Evolutionary conservation across 2,797 vertebrate genomes (phyloP), one percentile per base, ranked within the genome.

Genomic region (Apogon talboti): DNA sequence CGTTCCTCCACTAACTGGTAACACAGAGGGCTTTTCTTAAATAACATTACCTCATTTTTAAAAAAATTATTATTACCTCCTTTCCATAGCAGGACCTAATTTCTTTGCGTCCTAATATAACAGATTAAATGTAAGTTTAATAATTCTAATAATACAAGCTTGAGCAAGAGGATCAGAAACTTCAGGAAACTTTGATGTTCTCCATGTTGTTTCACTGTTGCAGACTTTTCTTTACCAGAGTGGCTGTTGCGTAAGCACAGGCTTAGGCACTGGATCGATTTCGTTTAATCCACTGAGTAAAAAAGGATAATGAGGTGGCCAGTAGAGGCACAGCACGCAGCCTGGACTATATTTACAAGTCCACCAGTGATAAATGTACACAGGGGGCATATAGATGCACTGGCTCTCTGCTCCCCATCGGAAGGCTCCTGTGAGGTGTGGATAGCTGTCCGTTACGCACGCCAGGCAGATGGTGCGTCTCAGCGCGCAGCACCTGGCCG

Each of bases 1-100:
- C 91, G 94, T 13, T 92, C 92, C 44, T 94, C 94, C 71, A 94
- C 93, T 66, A 92, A 93, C 92, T 96, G 95, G 95, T 96, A 95
- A 93, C 59, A 54, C 51, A 61, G 7, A 61, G 30, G n/a, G 38
- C 44, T 71, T 15, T 41, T 71, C 33, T 43, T 42, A 1, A 24
- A 24, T 37, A 14, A 55, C 30, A 16, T 1, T 50, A 16, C 33
- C 9, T 35, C 9, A 48, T 19, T 48, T 48, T 19, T 19, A 28
- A n/a, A n/a, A n/a, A n/a, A n/a, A n/a, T n/a, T n/a, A n/a, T n/a
- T n/a, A n/a, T n/a, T n/a, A n/a, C n/a, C n/a, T n/a, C n/a, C n/a
- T n/a, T n/a, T 68, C 15, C n/a, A 2, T 3, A 62, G 1, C 35
- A 35, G 3, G 41, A 15, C 40, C 5, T 0, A 9, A 13, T 63